Evolutionary conservation across 2,888 invertebrate species (phyloP).

Genomic region (Tachystola acroxantha): DNA sequence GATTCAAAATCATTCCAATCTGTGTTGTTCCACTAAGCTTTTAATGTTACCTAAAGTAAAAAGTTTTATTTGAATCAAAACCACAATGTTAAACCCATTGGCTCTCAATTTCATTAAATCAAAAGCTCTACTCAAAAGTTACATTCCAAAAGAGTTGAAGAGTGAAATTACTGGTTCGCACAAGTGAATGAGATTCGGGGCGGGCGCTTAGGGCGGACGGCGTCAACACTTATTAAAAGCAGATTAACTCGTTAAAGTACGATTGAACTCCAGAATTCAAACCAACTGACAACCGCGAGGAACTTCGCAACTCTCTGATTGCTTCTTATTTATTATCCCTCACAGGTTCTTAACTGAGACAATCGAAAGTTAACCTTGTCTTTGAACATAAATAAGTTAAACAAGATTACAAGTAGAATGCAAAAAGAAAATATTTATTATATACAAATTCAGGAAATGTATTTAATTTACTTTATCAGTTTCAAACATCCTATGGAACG

Average conservation of each 20-base stretch:
- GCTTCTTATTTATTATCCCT: constrained; percentile 36
- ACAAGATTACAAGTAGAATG: too few species aligned
- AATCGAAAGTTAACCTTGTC: too few species aligned
- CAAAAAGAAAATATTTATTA: too few species aligned
- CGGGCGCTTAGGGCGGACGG: constrained; percentile 36
- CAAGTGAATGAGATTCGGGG: constrained; percentile 45
- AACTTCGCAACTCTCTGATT: constrained; percentile 38
- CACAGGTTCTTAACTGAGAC: too few species aligned
- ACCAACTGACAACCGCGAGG: constrained; percentile 32
- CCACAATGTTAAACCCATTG: not conserved
- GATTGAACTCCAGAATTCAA: constrained; percentile 55
- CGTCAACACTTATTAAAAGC: constrained; percentile 72
- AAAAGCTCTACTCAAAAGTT: constrained; percentile 4
- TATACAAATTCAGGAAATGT: too few species aligned
- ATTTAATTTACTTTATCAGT: too few species aligned
- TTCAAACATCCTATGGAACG: too few species aligned
- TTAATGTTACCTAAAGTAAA: too few species aligned
- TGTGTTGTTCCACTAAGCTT: too few species aligned
- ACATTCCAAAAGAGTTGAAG: constrained; percentile 3
- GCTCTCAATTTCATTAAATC: constrained; percentile 1
- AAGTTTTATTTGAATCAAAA: not conserved
- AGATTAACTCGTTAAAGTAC: constrained; percentile 71
- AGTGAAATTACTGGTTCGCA: constrained; percentile 38
- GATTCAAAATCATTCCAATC: too few species aligned
- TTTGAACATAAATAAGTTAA: too few species aligned